Percentiles rank a stretch among this genome's conserved stretches.
Conservation (phyloP, 2,888 invertebrate genomes). For the Venusia cambrica region DNA sequence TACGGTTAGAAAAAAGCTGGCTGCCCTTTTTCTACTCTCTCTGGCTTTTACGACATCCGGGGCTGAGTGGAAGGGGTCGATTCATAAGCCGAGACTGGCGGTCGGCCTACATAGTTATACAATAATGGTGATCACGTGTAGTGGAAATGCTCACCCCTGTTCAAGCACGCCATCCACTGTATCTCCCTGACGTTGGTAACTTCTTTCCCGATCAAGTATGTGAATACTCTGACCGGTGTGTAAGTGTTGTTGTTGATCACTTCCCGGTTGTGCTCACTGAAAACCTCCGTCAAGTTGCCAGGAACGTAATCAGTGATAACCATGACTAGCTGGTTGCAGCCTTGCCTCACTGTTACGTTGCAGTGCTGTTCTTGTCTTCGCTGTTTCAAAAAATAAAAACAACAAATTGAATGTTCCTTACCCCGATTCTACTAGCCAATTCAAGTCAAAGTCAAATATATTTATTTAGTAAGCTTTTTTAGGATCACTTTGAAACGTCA, state of each 20-base stretch:
- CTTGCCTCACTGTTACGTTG: slow-evolving; percentile 64
- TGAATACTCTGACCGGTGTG: slow-evolving; percentile 95
- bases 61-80: too few species aligned
- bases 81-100: too few species aligned
- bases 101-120: too few species aligned
- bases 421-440: too few species aligned
- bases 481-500: too few species aligned
- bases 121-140: too few species aligned
- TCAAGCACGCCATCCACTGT: slow-evolving; percentile 96
- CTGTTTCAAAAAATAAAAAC: slow-evolving; percentile 38
- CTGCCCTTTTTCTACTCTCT: too few species aligned
- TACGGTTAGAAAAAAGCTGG: too few species aligned
- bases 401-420: too few species aligned
- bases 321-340: slow-evolving; percentile 98
- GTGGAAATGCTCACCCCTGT: slow-evolving; percentile 92
- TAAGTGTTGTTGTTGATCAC: slow-evolving; percentile 81
- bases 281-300: slow-evolving; percentile 92
- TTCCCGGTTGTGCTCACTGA: slow-evolving; percentile 89
- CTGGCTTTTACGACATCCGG: too few species aligned
- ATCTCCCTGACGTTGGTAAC: slow-evolving; percentile 94
- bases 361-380: slow-evolving; percentile 46
- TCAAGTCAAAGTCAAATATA: too few species aligned
- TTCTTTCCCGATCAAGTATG: slow-evolving; percentile 96
- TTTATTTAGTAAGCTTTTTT: too few species aligned
- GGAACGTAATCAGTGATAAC: slow-evolving; percentile 97